Base-by-base conservation (phyloP, 2,888 invertebrate genomes). In the Yponomeuta malinellus region DNA sequence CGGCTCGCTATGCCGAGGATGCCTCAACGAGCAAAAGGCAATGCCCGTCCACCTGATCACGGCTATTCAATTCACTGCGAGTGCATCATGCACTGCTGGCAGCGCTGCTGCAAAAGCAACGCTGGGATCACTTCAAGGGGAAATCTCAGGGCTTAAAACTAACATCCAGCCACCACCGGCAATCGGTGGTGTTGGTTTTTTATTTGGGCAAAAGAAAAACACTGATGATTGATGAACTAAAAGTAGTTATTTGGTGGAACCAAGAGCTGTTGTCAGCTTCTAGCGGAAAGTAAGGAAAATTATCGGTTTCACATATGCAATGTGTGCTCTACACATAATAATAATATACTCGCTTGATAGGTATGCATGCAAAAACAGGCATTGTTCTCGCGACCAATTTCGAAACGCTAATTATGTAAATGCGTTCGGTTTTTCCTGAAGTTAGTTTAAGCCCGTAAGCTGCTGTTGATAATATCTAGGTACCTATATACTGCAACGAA, bases 371-470 rank as follows among this genome's bases (percentile, higher is more conserved):
- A 66, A 63, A 59, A 33, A 63, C 29, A 48, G 10, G 66, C 70
- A 68, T 70, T 69, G 70, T 71, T 70, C 64, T 66, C 70, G 64
- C 52, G 64, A 52, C 48, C 48, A 72, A 73, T 72, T 73, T 66
- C 59, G 70, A 73, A 73, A 70, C 70, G 71, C 70, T 63, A 70
- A 71, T 71, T 73, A 73, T 71, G 70, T 70, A 73, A 73, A 74
- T 71, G 63, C 71, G 48, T 52, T 73, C 70, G 71, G 74, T 68
- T 74, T 74, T 74, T 72, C 73, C 74, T 71, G 63, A 66, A 63
- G 70, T 33, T 33, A 33, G 33, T 33, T 33, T 33, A 5, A 33
- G 3, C 0, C 23, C 2, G 66, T 66, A 66, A 23, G 33, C 23
- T 66, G 66, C 43, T 43, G 43, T 8, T 8, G 43, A 43, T 43